These are phyloP conservation scores for Tolmerus cingulatus DNA, from an alignment of 2,888 invertebrate species.

Conservation along the genomic window DNA sequence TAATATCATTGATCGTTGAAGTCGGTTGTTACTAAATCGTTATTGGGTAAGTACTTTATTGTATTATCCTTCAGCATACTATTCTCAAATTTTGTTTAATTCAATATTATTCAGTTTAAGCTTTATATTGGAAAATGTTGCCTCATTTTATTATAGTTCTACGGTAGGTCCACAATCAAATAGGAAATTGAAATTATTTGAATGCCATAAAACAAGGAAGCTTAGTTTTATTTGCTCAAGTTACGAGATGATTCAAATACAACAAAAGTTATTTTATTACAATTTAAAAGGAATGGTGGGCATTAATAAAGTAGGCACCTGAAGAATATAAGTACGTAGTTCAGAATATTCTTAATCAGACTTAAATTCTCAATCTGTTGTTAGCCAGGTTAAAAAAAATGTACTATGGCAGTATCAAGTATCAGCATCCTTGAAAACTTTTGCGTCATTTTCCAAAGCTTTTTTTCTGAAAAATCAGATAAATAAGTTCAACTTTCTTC, in stretches of 20 bases:
- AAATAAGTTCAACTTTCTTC: background rate
- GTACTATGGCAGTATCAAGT: background rate
- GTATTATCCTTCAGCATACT: background rate
- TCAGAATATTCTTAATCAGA: background rate
- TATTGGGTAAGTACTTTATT: background rate
- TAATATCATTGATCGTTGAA: background rate
- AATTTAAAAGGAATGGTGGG: background rate
- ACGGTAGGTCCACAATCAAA: too few relatives aligned
- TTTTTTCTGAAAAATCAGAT: background rate
- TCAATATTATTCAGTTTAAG: background rate
- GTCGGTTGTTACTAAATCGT: background rate
- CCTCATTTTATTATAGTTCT: background rate
- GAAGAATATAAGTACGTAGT: background rate
- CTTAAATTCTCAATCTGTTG: background rate
- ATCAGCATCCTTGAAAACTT: background rate
- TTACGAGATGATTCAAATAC: background rate
- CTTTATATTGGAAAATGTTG: background rate
- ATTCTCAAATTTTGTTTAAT: background rate
- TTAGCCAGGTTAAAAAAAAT: background rate
- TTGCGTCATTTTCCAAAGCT: background rate
- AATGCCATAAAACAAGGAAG: too few relatives aligned
- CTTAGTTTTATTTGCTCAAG: background rate
- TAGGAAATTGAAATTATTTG: too few relatives aligned
- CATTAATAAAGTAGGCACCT: background rate
- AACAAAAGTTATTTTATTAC: background rate